A percentile compares a stretch with the other conserved stretches of the same genome.
These are phyloP conservation scores for Neocloeon triangulifer DNA, from an alignment of 1,140 invertebrate genomes.

Conservation along the genomic window DNA sequence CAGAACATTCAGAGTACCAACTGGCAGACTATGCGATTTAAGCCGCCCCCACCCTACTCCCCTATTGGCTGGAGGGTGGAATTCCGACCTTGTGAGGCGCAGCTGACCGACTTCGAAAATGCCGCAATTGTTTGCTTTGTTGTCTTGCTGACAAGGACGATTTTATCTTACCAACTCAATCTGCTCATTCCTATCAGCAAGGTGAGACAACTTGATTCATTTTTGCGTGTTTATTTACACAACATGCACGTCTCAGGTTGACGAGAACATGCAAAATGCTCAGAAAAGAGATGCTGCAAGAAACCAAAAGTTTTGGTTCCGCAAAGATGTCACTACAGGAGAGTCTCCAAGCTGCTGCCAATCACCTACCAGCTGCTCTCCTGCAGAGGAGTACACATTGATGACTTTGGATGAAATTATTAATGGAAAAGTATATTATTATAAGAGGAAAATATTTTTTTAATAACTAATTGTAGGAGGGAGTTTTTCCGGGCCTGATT, in stretches of 20 bases:
- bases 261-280: conserved; percentile 92
- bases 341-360: conserved; percentile 15
- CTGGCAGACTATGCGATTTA: conserved; percentile 99
- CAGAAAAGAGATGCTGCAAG: conserved; percentile 73
- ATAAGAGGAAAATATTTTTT: conserved; percentile 1
- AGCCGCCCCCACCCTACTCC: conserved; percentile 86
- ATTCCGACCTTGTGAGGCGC: conserved; percentile 95
- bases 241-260: neutral
- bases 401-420: conserved; percentile 94
- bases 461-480: conserved; percentile 27
- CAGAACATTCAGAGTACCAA: conserved; percentile 99
- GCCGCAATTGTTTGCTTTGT: conserved; percentile 98
- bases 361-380: conserved; percentile 7
- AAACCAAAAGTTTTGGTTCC: conserved; percentile 76
- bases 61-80: conserved; percentile 98
- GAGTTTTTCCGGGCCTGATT: conserved; percentile 83
- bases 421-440: conserved; percentile 64
- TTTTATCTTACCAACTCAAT: conserved; percentile 88
- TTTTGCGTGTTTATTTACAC: neutral
- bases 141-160: conserved; percentile 86
- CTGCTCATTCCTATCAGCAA: conserved; percentile 96
- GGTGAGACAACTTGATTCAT: conserved; percentile 21
- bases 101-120: conserved; percentile 99
- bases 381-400: conserved; percentile 31
- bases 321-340: conserved; percentile 45